Base-by-base conservation (phyloP, 2,888 invertebrate genomes). In the Harpalus rufipes region DNA sequence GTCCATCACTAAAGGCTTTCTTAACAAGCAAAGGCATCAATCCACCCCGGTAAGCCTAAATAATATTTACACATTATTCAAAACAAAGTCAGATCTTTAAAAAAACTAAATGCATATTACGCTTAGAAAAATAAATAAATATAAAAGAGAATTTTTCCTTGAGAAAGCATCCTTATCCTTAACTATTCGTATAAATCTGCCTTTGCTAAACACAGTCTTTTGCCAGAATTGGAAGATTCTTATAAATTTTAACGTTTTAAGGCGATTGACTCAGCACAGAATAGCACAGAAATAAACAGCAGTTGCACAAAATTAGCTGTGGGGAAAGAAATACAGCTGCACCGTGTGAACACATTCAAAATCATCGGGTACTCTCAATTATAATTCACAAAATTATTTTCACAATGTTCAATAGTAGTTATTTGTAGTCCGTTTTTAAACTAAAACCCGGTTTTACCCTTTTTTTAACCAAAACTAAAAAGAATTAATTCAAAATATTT, bases 151-250 rank as follows among this genome's bases (percentile, higher is more conserved):
- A 78, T 12, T 25, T 56, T 78, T 18, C 14, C 25, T 16, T 14
- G 7, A 44, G 14, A 74, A 78, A 44, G n/a, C 8, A 32, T 56
- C n/a, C n/a, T n/a, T n/a, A 21, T 16, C 56, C 32, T 41, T 68
- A 39, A 25, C 44, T 74, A 74, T 72, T 74, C 51, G 74, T 16
- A 44, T 16, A 78, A 32, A 1, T 44, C 32, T 81, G 81, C 81
- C 81, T 81, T 81, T 81, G 81, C 81, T 81, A 81, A 81, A 81
- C 81, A 81, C 81, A 81, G 81, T 81, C 81, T 81, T 81, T 80
- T 80, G 80, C 59, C 80, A 61, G 32, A 61, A 80, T 39, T 32
- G 80, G 80, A 80, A 59, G 58, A 39, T 56, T 78, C 25, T 78
- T 58, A 32, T 32, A 78, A 44, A 44, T 76, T 65, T 51, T 12